phyloP scores from a whole-genome alignment of 2,797 vertebrate genomes.

The Poeciliopsis infans region DNA sequence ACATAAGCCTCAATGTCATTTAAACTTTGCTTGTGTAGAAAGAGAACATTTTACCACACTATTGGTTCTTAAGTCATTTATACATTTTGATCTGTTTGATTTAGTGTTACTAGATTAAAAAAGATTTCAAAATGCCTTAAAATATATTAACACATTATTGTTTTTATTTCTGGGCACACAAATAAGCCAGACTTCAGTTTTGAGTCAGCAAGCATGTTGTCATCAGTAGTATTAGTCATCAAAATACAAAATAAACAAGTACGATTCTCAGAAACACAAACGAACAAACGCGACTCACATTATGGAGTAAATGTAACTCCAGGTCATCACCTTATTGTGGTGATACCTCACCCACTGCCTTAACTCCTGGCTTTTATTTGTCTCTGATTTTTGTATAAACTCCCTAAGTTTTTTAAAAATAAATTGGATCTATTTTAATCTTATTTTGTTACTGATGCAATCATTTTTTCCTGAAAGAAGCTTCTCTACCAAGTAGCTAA shows the following conservation, averaged over 20 bases:
- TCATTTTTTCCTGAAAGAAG: slow-evolving; percentile 18
- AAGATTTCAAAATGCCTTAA: neutral
- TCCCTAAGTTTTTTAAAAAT: neutral
- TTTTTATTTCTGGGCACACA: neutral
- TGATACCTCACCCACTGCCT: neutral
- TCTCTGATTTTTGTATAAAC: slow-evolving; percentile 24
- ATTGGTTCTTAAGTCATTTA: neutral
- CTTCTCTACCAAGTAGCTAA: slow-evolving; percentile 22
- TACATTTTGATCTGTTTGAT: neutral
- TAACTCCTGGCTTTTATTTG: neutral
- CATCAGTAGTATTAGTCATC: slow-evolving; percentile 25
- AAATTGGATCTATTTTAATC: slow-evolving; percentile 9
- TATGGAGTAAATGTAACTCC: slow-evolving; percentile 27
- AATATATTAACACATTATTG: neutral
- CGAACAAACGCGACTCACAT: slow-evolving; percentile 23
- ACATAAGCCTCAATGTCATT: neutral
- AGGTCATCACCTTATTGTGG: slow-evolving; percentile 42
- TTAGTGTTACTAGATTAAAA: neutral
- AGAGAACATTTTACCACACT: neutral
- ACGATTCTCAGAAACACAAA: neutral
- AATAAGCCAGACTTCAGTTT: neutral
- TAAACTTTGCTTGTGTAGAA: neutral
- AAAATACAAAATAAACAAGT: slow-evolving; percentile 2
- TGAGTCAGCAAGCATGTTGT: slow-evolving; percentile 9
- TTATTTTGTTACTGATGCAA: slow-evolving; percentile 25